A percentile compares a stretch with the other conserved stretches of the same genome.
These are phyloP conservation scores for Coilia nasus DNA, from an alignment of 2,797 vertebrate genomes.

Conservation along the genomic window DNA sequence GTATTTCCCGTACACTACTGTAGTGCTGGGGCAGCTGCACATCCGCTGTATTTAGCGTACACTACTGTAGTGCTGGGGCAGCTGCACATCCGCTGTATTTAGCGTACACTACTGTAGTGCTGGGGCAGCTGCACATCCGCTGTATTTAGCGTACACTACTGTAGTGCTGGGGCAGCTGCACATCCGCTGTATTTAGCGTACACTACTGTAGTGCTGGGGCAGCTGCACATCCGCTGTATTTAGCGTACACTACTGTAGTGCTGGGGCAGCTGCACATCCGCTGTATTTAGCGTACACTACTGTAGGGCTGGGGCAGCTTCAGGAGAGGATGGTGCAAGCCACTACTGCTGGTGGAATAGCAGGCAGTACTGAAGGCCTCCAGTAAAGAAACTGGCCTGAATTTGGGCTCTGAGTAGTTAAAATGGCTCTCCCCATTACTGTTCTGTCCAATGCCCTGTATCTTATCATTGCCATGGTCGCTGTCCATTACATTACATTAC, in stretches of 20 bases:
- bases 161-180: too few relatives aligned
- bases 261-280: neutral
- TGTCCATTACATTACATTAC: too few relatives aligned
- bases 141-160: neutral
- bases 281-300: neutral
- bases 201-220: neutral
- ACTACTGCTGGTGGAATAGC: too few relatives aligned
- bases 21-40: neutral
- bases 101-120: neutral
- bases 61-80: neutral
- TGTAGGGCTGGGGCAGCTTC: too few relatives aligned
- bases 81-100: neutral
- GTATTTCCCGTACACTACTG: neutral
- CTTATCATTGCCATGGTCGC: too few relatives aligned
- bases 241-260: neutral
- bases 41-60: neutral
- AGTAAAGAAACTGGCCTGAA: too few relatives aligned
- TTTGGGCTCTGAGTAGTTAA: too few relatives aligned
- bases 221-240: neutral
- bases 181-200: neutral
- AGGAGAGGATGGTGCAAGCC: too few relatives aligned
- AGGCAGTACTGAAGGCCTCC: too few relatives aligned
- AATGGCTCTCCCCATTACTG: too few relatives aligned
- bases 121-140: neutral
- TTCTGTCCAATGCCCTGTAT: too few relatives aligned